Percentiles rank a stretch among this genome's conserved stretches.
These are phyloP conservation scores for Caligus rogercresseyi DNA, from an alignment of 1,140 invertebrate genomes.

Conservation along the genomic window DNA sequence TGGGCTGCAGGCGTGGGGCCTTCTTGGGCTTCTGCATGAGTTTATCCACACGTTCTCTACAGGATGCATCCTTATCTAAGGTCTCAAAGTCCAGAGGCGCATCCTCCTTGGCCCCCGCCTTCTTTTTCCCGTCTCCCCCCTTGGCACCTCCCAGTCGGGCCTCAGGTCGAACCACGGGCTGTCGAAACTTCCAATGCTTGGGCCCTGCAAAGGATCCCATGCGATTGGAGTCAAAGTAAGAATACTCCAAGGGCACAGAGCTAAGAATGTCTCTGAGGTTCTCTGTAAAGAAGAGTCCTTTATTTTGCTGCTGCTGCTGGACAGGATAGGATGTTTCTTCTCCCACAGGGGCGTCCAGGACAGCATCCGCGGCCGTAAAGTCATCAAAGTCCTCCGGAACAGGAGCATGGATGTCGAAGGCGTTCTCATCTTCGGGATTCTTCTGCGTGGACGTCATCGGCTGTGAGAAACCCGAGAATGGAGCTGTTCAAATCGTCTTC, in stretches of 20 bases:
- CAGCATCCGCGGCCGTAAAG: background rate
- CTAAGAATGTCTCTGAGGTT: conserved; percentile 27
- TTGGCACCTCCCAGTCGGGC: no score
- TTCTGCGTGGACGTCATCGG: conserved; percentile 8
- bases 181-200: conserved; percentile 48
- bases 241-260: conserved; percentile 41
- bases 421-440: conserved; percentile 26
- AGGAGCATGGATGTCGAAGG: conserved; percentile 31
- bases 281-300: conserved; percentile 21
- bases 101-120: conserved; percentile 21
- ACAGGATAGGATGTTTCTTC: background rate
- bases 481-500: conserved; percentile 21
- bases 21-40: conserved; percentile 27
- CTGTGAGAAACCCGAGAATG: background rate
- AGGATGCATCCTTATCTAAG: conserved; percentile 26
- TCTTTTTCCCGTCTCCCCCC: conserved; percentile 11
- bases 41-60: conserved; percentile 26
- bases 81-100: conserved; percentile 27
- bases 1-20: conserved; percentile 28
- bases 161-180: conserved; percentile 20
- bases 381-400: conserved; percentile 27
- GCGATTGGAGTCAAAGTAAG: conserved; percentile 40
- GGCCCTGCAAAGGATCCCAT: conserved; percentile 53
- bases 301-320: background rate
- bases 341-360: background rate